phyloP scores from a whole-genome alignment of 2,888 invertebrate species.

The Orchesella flavescens region DNA sequence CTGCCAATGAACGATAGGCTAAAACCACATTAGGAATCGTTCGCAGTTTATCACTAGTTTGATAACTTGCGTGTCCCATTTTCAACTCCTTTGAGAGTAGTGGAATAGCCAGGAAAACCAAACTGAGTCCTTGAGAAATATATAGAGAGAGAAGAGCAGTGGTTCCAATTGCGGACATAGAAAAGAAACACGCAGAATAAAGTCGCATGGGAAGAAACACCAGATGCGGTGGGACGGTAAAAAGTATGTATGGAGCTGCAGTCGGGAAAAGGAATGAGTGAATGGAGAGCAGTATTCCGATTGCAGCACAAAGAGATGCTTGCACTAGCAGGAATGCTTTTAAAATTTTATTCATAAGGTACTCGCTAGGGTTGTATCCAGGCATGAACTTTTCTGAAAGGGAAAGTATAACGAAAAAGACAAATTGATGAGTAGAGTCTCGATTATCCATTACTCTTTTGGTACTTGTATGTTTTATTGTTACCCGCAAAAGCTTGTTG shows the following conservation, averaged over 20 bases:
- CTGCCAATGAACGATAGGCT: not conserved
- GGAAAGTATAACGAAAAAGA: too few species aligned
- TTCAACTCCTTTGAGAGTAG: slow-evolving; percentile 7
- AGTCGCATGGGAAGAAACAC: not conserved
- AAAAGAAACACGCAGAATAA: not conserved
- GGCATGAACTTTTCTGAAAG: slow-evolving; percentile 7
- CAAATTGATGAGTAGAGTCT: too few species aligned
- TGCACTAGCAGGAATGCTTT: not conserved
- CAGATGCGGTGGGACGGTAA: not conserved
- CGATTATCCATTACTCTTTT: too few species aligned
- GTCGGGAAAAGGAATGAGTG: slow-evolving; percentile 28
- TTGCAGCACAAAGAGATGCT: not conserved
- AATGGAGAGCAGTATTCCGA: not conserved
- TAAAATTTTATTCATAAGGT: slow-evolving; percentile 1
- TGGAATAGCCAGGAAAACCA: not conserved
- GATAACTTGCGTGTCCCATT: slow-evolving; percentile 5
- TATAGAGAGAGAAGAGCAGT: not conserved
- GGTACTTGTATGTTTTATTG: too few species aligned
- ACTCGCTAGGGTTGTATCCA: not conserved
- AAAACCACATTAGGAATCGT: not conserved
- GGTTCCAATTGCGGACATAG: not conserved
- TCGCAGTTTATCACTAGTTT: not conserved
- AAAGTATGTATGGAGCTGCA: slow-evolving; percentile 14
- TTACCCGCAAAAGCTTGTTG: not conserved
- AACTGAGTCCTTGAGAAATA: not conserved